phyloP scores from a whole-genome alignment of 92 coral and sea anemone genomes.

The Bergia sp. region DNA sequence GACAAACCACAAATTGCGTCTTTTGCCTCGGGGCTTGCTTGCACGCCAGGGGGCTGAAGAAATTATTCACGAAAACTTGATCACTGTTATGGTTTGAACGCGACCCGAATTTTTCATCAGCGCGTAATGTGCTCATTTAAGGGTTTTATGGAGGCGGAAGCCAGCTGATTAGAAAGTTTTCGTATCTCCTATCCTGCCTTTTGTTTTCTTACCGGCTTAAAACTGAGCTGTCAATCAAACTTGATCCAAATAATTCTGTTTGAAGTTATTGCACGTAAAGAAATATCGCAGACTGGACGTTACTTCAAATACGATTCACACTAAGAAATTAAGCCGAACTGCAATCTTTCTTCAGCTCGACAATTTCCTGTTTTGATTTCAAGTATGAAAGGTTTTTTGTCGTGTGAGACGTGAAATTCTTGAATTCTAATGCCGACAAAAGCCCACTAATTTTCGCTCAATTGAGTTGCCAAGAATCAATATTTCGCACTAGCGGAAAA shows the following conservation, averaged over 20 bases:
- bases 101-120: slow-evolving; percentile 39
- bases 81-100: slow-evolving; percentile 40
- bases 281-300: slow-evolving; percentile 19
- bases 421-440: slow-evolving; percentile 45
- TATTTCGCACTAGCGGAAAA: slow-evolving; percentile 44
- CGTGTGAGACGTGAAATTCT: neutral
- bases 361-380: slow-evolving; percentile 33
- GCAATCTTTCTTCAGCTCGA: slow-evolving; percentile 5
- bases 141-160: slow-evolving; percentile 48
- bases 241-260: slow-evolving; percentile 3
- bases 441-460: slow-evolving; percentile 41
- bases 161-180: slow-evolving; percentile 39
- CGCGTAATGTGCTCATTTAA: slow-evolving; percentile 32
- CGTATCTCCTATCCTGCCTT: slow-evolving; percentile 32
- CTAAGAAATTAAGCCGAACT: slow-evolving; percentile 17
- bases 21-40: slow-evolving; percentile 37
- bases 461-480: slow-evolving; percentile 44
- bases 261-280: slow-evolving; percentile 34
- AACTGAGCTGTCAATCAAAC: slow-evolving; percentile 39
- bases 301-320: slow-evolving; percentile 11
- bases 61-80: slow-evolving; percentile 19
- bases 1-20: slow-evolving; percentile 54
- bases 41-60: slow-evolving; percentile 29
- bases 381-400: slow-evolving; percentile 29
- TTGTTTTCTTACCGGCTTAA: slow-evolving; percentile 45